These are phyloP conservation scores for Crioceris asparagi DNA, from an alignment of 2,888 invertebrate genomes.

Conservation along the genomic window DNA sequence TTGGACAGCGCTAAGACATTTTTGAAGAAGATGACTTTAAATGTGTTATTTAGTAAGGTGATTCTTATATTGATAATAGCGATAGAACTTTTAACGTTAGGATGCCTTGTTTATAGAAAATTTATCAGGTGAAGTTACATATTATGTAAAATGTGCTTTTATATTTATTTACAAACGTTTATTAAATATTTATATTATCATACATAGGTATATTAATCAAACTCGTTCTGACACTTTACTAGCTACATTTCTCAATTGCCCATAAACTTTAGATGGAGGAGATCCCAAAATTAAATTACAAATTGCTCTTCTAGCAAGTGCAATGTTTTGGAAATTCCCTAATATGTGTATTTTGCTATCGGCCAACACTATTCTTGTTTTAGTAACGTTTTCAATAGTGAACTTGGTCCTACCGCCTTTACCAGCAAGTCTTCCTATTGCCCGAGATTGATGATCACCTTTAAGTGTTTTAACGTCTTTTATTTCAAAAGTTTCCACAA, in stretches of 20 bases:
- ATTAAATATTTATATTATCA: background rate
- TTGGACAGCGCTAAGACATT: conserved; percentile 53
- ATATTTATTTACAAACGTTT: background rate
- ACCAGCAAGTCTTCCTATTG: conserved; percentile 95
- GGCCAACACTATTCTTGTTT: conserved; percentile 94
- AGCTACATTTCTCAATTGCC: conserved; percentile 80
- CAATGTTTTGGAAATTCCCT: conserved; percentile 95
- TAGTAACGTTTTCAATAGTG: conserved; percentile 97
- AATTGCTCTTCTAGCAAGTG: conserved; percentile 84
- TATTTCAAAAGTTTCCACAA: conserved; percentile 93
- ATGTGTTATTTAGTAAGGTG: conserved; percentile 65
- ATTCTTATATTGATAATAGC: conserved; percentile 63
- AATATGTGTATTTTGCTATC: conserved; percentile 94
- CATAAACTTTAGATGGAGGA: conserved; percentile 96
- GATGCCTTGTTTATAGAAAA: conserved; percentile 51
- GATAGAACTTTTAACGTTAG: conserved; percentile 56
- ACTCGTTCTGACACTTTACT: conserved; percentile 75
- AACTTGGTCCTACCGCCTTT: conserved; percentile 96
- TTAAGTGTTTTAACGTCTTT: conserved; percentile 91
- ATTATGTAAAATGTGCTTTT: background rate
- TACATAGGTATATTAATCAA: conserved; percentile 30
- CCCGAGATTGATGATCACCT: conserved; percentile 91
- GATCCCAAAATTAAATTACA: conserved; percentile 95
- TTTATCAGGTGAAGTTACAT: conserved; percentile 37
- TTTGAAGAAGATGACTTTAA: conserved; percentile 54